Evolutionary conservation across 2,113 vertebrate species (phyloP), one percentile per base, ranked within the genome.

Genomic region (Cyanoramphus novaezelandiae): DNA sequence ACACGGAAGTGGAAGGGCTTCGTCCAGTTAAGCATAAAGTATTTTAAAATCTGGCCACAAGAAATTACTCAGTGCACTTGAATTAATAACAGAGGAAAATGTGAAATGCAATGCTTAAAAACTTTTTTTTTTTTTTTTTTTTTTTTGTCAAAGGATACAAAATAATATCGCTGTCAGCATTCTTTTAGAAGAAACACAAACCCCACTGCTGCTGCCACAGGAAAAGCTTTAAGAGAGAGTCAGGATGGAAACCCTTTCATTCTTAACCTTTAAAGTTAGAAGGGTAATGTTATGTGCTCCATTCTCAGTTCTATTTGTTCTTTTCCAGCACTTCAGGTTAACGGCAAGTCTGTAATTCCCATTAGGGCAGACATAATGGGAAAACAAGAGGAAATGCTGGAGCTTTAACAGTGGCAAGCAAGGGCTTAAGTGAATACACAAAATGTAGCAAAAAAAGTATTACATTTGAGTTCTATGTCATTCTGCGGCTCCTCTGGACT

Each of bases 391-490:
- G 76, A 96, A 96, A 88, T 44, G 35, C 74, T 71, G 33, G 17
- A 70, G 52, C 55, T 95, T 57, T 25, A 70, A 68, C 17, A 84
- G 76, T 11, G n/a, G 31, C 68, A 67, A 82, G 25, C 33, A 60
- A 72, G 35, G 11, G 35, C 28, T 74, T 68, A 46, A 52, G 12
- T 13, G 74, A 50, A 59, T 80, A 69, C 49, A 88, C 46, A 80
- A 80, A 67, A 55, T 9, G 69, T 3, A 92, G 31, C 7, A 69
- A 74, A 49, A 81, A 81, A 87, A 72, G 19, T 17, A 64, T 97
- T 98, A 98, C 98, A 98, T 98, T 97, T 98, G 60, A 97, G 76
- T 89, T 97, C 97, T 27, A 72, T 60, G 65, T 77, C 47, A 4
- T 59, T 92, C 89, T 94, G 96, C 47, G 16, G 39, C n/a, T 94